Conservation (phyloP, 2,888 invertebrate species). For the Eutolmus rufibarbis region DNA sequence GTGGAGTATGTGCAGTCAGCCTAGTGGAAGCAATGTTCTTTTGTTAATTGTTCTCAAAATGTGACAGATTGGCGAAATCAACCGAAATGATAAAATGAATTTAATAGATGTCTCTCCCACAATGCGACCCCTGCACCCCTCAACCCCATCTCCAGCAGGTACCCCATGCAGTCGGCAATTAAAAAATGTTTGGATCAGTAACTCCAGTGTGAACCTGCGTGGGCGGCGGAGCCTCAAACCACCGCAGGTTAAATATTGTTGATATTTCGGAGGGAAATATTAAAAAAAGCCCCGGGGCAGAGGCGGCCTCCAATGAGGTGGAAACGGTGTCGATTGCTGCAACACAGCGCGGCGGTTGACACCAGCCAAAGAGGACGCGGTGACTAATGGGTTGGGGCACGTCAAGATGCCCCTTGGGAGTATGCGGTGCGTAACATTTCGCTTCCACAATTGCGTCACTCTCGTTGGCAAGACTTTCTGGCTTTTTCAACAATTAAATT, state of each 20-base stretch:
- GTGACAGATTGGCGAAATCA: not conserved
- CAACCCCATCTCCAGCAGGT: not conserved
- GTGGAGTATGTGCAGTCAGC: not conserved
- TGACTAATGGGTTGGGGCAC: not conserved
- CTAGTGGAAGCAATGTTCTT: not conserved
- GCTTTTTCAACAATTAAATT: not conserved
- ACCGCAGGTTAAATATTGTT: not conserved
- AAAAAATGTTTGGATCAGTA: not conserved
- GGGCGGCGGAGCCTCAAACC: not conserved
- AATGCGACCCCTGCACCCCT: not conserved
- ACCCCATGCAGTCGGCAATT: not conserved
- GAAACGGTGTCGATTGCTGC: not conserved
- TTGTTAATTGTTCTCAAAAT: not conserved
- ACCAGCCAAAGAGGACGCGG: not conserved
- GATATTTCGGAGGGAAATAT: not conserved
- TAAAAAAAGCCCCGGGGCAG: not conserved
- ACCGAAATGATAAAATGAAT: constrained; percentile 2
- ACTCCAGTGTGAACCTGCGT: not conserved
- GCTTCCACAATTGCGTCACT: not conserved
- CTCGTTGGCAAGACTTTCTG: not conserved
- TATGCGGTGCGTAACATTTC: not conserved
- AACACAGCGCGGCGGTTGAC: not conserved
- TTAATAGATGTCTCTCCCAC: not conserved
- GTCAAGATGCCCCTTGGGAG: not conserved
- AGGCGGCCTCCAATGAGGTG: not conserved